Evolutionary conservation across 2,797 vertebrate species (phyloP).

Genomic region (Semaprochilodus insignis): DNA sequence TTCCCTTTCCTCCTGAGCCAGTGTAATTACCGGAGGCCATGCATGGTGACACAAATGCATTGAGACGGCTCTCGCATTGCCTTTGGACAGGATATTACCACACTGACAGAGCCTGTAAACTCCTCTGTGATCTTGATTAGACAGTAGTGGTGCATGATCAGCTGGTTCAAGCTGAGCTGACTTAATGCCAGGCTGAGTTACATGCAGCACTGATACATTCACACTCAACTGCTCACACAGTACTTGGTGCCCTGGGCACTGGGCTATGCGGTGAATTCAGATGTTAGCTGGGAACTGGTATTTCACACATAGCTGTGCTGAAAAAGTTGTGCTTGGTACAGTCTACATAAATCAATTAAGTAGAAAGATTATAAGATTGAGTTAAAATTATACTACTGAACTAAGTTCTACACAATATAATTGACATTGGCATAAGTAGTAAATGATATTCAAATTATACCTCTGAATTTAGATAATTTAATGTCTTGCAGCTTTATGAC

Average conservation of each 20-base stretch:
- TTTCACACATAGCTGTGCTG: not conserved
- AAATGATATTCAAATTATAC: no score
- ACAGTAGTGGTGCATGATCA: no score
- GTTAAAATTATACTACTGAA: no score
- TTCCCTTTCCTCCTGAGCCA: not conserved
- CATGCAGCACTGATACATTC: not conserved
- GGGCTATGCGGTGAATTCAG: not conserved
- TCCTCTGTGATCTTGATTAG: not conserved
- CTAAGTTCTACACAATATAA: no score
- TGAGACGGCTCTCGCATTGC: not conserved
- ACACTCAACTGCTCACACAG: not conserved
- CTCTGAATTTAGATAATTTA: no score
- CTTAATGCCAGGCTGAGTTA: not conserved
- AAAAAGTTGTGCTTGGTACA: no score
- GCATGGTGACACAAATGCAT: not conserved
- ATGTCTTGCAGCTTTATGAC: no score
- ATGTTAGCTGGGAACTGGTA: not conserved
- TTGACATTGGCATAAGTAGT: no score
- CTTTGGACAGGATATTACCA: conserved; percentile 20
- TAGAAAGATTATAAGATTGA: no score
- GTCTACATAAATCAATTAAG: no score
- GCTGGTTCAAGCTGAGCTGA: not conserved
- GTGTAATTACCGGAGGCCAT: conserved; percentile 8
- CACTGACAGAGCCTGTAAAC: not conserved
- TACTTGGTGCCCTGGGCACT: not conserved